Percentiles rank a stretch among this genome's conserved stretches.
Evolutionary conservation across 2,113 vertebrate species (phyloP).

Genomic region (Myotis lucifugus): DNA sequence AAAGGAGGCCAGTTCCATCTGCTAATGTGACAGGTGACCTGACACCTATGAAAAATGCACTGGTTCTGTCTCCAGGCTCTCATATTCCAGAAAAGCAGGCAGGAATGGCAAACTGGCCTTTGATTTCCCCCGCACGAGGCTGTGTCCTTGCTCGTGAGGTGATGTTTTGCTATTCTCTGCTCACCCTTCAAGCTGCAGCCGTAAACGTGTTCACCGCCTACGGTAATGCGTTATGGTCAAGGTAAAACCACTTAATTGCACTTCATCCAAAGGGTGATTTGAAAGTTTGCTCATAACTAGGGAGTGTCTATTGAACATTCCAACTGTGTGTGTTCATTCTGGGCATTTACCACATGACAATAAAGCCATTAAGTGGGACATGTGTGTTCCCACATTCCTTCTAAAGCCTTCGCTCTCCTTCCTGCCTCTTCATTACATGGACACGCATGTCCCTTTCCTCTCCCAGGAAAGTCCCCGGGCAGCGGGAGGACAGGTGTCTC

Average conservation of each 20-base stretch:
- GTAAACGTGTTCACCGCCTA: background rate
- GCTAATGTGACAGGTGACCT: background rate
- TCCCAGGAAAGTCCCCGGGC: background rate
- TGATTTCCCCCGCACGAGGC: background rate
- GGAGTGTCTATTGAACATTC: conserved; percentile 18
- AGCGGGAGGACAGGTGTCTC: conserved; percentile 61
- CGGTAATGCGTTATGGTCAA: background rate
- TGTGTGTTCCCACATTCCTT: background rate
- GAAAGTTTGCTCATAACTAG: background rate
- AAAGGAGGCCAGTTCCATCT: conserved; percentile 41
- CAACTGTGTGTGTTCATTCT: conserved; percentile 57
- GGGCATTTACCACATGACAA: conserved; percentile 43
- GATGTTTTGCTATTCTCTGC: background rate
- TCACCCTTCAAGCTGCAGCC: background rate
- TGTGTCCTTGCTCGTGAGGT: background rate
- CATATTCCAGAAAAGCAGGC: background rate
- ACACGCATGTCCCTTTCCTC: conserved; percentile 52
- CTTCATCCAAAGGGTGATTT: conserved; percentile 23
- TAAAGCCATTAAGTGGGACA: background rate
- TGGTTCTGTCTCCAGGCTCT: conserved; percentile 3
- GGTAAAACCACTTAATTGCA: conserved; percentile 38
- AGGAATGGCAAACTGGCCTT: background rate
- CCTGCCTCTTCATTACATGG: background rate
- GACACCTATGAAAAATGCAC: conserved; percentile 47
- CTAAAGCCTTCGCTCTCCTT: conserved; percentile 3